Evolutionary conservation across 2,888 invertebrate genomes (phyloP), one percentile per base, ranked within the genome.

Genomic region (Petrolisthes manimaculis): DNA sequence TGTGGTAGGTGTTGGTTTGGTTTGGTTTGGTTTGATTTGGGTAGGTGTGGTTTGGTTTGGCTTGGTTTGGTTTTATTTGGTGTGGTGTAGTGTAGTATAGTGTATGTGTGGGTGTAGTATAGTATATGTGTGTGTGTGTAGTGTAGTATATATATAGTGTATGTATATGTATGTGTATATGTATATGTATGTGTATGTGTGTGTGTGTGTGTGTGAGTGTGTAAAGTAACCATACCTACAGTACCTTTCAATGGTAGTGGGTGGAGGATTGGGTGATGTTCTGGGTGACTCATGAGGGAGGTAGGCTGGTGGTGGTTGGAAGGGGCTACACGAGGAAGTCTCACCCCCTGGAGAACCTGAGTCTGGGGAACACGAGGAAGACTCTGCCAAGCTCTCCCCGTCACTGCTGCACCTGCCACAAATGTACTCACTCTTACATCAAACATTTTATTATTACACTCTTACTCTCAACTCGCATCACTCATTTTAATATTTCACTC

Each of bases 361-460:
- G 94, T 97, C 97, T 93, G 97, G 97, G 93, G 97, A 97, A 93
- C 97, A 97, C 93, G 97, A 97, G 94, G 96, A 97, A 93, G 97
- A 97, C 94, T 97, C 97, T 93, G 97, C 97, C 94, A 97, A 96
- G 93, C 97, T 97, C 95, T 97, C 97, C 94, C 96, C 96, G 96
- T 95, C 92, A 93, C 89, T 91, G 88, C 91, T 91, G 86, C 91
- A 89, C 89, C 89, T 89, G 82, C 5, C n/a, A 83, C 6, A 14
- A 61, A 3, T 61, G 4, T n/a, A 82, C 37, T 37, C 37, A 37
- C 37, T 37, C 37, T 37, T 2, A 37, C 37, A 37, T 37, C 37
- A 37, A 0, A 1, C 37, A 37, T 37, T 37, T 1, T 37, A 37
- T 1, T 2, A 37, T 37, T 37, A 37, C 37, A 37, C 37, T 37